phyloP scores from a whole-genome alignment of 2,888 invertebrate genomes.

The Exephanes ischioxanthus region DNA sequence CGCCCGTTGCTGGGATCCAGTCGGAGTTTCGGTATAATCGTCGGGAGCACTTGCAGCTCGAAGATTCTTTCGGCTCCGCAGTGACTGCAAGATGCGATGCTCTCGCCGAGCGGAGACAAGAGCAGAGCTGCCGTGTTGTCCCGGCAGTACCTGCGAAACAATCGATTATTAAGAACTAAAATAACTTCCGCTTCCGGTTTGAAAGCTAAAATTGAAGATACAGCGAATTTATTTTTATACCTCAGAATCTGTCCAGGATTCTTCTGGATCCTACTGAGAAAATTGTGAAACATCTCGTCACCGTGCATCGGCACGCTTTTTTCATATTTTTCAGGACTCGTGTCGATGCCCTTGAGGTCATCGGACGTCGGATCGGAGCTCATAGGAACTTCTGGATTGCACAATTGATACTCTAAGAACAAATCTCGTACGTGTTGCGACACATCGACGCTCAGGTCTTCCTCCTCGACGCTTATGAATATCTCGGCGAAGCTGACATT shows the following conservation, averaged over 20 bases:
- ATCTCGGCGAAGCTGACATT: constrained; percentile 84
- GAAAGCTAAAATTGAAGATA: neutral
- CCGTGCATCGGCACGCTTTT: constrained; percentile 93
- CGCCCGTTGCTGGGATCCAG: constrained; percentile 86
- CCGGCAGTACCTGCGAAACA: constrained; percentile 89
- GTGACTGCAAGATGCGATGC: constrained; percentile 87
- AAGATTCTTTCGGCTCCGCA: constrained; percentile 91
- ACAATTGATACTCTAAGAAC: constrained; percentile 87
- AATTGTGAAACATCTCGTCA: constrained; percentile 93
- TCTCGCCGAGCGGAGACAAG: constrained; percentile 88
- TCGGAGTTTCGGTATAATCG: constrained; percentile 90
- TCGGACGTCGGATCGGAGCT: constrained; percentile 74
- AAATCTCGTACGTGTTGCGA: constrained; percentile 88
- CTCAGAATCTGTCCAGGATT: constrained; percentile 94
- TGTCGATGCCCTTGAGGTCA: constrained; percentile 80
- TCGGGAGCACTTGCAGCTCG: constrained; percentile 94
- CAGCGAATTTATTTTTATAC: constrained; percentile 84
- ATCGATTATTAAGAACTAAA: constrained; percentile 17
- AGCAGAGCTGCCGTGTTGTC: constrained; percentile 89
- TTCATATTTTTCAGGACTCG: constrained; percentile 90
- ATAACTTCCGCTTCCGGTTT: constrained; percentile 9
- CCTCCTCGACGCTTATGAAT: constrained; percentile 89
- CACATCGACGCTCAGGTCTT: constrained; percentile 84
- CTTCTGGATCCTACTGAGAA: constrained; percentile 89
- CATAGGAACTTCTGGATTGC: constrained; percentile 77